Base-by-base conservation (phyloP, 2,797 vertebrate species). In the Lutjanus argentimaculatus region DNA sequence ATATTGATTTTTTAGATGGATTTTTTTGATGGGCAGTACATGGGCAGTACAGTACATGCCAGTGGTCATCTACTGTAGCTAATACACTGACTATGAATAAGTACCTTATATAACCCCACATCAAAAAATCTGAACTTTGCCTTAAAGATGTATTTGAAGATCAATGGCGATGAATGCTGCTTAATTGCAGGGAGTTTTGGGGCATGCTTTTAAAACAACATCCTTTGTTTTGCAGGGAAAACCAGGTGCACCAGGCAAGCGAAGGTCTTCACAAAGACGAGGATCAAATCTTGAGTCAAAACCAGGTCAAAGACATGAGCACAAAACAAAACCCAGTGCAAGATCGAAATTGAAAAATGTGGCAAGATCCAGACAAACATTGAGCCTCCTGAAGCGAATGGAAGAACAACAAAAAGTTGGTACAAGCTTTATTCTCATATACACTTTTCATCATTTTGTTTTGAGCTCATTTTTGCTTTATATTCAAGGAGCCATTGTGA, bases 171-270 rank as follows among this genome's bases (percentile, higher is more conserved):
- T 67, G 16, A 14, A 53, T 4, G 12, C 25, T 70, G 13, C 17
- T 65, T 2, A 49, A 21, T 13, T 45, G 9, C 30, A 1, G 6
- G 2, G n/a, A 55, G 8, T 1, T 67, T 51, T 64, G n/a, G 0
- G 16, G 36, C 9, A 8, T 69, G 19, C 19, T 48, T 19, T 30
- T 57, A 6, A 57, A 15, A 1, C 2, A 17, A 65, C 51, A 10
- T 61, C 1, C 8, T 77, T 72, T 82, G 1, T 77, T 74, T 77
- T 5, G 77, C 79, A 96, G 96, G 96, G 95, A 68, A 92, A 91
- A 77, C 90, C 92, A 52, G 95, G 96, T 63, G 69, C 68, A 65
- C 84, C 89, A 25, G 89, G 91, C 25, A 75, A 84, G 51, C n/a
- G 2, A 25, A 80, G 51, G 25, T 45, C 58, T 22, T 45, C 22